Evolutionary conservation across 1,140 invertebrate species (phyloP).

Genomic region (Popillia japonica): DNA sequence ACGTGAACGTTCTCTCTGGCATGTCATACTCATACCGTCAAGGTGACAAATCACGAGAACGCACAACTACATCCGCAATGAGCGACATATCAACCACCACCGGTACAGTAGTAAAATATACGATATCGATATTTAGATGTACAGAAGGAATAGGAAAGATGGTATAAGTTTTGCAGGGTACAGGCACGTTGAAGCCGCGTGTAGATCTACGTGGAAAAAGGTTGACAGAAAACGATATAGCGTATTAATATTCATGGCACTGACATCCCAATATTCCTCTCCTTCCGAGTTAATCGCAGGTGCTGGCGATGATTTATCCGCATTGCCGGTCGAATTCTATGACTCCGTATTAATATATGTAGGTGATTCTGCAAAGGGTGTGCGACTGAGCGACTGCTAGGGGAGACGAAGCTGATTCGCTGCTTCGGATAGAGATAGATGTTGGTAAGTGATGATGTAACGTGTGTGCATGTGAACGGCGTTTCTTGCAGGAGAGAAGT

Average conservation of each 20-base stretch:
- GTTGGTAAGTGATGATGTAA: neutral
- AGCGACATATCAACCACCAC: too few species aligned
- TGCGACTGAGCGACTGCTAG: neutral
- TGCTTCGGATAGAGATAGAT: neutral
- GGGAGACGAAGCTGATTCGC: neutral
- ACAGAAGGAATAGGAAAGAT: too few species aligned
- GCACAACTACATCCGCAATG: too few species aligned
- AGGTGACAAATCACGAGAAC: too few species aligned
- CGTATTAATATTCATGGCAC: constrained; percentile 24
- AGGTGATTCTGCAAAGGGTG: neutral
- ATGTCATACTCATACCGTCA: too few species aligned
- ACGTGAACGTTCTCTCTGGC: too few species aligned
- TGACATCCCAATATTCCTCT: constrained; percentile 22
- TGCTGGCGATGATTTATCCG: constrained; percentile 17
- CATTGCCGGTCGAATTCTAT: constrained; percentile 26
- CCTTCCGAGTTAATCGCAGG: constrained; percentile 17
- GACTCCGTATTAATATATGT: neutral
- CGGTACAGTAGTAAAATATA: too few species aligned
- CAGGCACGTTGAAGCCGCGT: too few species aligned
- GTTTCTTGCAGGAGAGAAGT: neutral
- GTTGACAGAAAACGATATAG: neutral
- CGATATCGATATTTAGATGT: too few species aligned
- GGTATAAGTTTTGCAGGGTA: too few species aligned
- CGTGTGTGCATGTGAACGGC: neutral
- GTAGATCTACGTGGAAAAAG: neutral